Percentiles rank a stretch among this genome's conserved stretches.
These are phyloP conservation scores for Beroe forskalii DNA, from an alignment of 37 sponge, comb jelly and placozoan genomes.

Conservation along the genomic window DNA sequence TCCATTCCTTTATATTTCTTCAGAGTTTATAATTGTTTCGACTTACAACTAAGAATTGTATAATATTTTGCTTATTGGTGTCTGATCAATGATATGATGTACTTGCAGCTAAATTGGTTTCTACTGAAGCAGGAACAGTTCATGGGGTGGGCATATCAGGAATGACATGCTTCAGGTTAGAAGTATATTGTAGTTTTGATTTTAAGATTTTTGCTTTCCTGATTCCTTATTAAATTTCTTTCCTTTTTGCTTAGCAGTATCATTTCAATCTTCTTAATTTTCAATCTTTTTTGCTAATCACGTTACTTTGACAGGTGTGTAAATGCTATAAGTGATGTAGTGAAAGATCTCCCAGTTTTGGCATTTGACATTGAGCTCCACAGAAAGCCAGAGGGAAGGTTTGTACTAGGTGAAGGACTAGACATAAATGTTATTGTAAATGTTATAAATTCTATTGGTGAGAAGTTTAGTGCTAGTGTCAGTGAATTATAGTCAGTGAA, in stretches of 20 bases:
- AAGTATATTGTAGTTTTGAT: background rate
- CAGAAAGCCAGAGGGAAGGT: background rate
- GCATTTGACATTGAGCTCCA: slow-evolving; percentile 7
- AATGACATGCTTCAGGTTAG: slow-evolving; percentile 64
- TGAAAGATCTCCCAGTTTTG: slow-evolving; percentile 22
- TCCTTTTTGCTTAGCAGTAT: too few species aligned
- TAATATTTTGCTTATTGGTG: too few species aligned
- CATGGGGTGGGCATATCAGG: background rate
- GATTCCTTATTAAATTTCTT: background rate
- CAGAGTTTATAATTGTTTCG: too few species aligned
- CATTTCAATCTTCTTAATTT: background rate
- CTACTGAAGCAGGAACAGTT: background rate
- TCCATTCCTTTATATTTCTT: background rate
- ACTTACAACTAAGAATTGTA: too few species aligned
- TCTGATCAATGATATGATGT: too few species aligned
- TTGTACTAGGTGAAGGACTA: slow-evolving; percentile 12
- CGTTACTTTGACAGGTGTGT: background rate
- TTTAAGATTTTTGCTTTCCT: background rate
- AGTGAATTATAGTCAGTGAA: background rate
- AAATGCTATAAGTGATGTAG: slow-evolving; percentile 45
- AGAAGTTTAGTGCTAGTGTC: slow-evolving; percentile 26
- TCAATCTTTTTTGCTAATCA: background rate
- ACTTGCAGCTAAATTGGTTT: background rate
- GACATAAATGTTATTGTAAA: slow-evolving; percentile 18
- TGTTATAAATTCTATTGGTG: slow-evolving; percentile 24